Evolutionary conservation across 2,888 invertebrate genomes (phyloP).

Genomic region (Philhelius pedissequus): DNA sequence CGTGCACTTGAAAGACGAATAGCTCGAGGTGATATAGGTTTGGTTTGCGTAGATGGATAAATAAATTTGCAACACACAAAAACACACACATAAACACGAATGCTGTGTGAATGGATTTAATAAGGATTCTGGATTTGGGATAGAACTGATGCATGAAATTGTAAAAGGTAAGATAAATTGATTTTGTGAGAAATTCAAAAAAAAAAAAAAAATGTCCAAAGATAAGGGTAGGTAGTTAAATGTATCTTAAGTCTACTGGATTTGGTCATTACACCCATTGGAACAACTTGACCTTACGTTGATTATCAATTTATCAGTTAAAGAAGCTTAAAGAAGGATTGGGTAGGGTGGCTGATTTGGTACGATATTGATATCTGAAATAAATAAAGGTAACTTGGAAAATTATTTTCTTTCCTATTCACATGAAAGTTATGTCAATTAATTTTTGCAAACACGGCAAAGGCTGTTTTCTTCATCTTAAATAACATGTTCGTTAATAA

Average conservation of each 20-base stretch:
- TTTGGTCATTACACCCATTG: background rate
- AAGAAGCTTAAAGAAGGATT: background rate
- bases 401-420: too few species aligned
- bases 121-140: conserved; percentile 11
- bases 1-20: background rate
- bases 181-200: conserved; percentile 5
- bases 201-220: too few species aligned
- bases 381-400: too few species aligned
- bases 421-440: too few species aligned
- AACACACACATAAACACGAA: background rate
- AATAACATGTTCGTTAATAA: too few species aligned
- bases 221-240: background rate
- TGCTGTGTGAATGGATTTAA: conserved; percentile 49
- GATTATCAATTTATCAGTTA: background rate
- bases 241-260: background rate
- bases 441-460: too few species aligned
- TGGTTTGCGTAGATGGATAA: conserved; percentile 28
- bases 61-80: conserved; percentile 39
- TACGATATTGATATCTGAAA: too few species aligned
- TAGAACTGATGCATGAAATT: background rate
- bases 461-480: too few species aligned
- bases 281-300: background rate
- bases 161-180: conserved; percentile 20
- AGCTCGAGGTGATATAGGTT: conserved; percentile 25
- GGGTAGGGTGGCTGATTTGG: too few species aligned